These are phyloP conservation scores for Telmatochromis sp. DNA, from an alignment of 2,113 vertebrate species.

Conservation along the genomic window DNA sequence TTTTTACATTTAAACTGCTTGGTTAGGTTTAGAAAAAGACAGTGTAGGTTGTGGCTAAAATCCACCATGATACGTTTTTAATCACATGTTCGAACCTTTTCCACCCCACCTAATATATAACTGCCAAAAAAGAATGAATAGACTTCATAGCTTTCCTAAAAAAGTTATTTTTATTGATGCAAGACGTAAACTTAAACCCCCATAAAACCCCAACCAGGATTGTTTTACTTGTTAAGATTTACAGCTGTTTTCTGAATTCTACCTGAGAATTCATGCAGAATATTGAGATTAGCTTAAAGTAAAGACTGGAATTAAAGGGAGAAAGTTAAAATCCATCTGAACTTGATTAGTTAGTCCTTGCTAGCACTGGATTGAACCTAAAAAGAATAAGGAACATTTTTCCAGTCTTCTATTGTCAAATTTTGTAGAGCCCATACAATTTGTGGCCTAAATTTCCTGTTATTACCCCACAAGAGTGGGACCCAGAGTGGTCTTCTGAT, in stretches of 20 bases:
- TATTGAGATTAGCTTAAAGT: neutral
- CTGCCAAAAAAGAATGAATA: neutral
- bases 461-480: neutral
- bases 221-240: neutral
- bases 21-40: neutral
- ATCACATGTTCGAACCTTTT: neutral
- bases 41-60: neutral
- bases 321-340: neutral
- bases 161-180: neutral
- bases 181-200: neutral
- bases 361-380: neutral
- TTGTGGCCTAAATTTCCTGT: neutral
- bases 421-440: neutral
- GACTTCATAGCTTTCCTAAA: neutral
- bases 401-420: neutral
- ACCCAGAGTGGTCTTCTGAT: neutral
- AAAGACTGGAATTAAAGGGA: neutral
- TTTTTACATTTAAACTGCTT: neutral
- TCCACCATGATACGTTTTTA: rapidly evolving
- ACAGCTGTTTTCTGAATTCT: neutral
- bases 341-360: neutral
- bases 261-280: neutral
- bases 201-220: neutral
- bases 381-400: neutral
- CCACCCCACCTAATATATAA: neutral